Evolutionary conservation across 30 jellyfish, hydroid and myxozoan species (phyloP), one percentile per base, ranked within the genome.

Genomic region (Aurelia sp.): DNA sequence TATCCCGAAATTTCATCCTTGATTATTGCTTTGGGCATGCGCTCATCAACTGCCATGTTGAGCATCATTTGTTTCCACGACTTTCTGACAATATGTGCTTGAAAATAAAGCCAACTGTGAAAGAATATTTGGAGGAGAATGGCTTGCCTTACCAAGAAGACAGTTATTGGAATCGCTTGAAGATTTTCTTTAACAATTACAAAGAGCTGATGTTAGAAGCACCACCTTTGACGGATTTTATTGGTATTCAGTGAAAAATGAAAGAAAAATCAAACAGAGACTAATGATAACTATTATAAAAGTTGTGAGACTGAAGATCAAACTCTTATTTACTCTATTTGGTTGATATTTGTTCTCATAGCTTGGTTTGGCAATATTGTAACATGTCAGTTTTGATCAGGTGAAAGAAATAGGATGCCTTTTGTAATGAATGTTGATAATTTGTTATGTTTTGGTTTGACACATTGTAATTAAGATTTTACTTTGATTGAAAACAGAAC

Each of bases 11-110:
- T 61, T 38, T 66, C 55, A 30, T 87, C 27, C 83, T 87, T 3
- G 96, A 87, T 62, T 76, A 68, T 50, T 78, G 74, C 66, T 75
- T 87, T 74, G 96, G 96, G 3, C 96, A 87, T 59, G 78, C 96
- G 17, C 84, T 87, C 13, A 57, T 78, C 66, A 76, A 77, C 60
- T 87, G 96, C 53, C 96, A 87, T 77, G 90, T 87, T 13, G 96
- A 87, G 74, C 96, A 87, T 64, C 96, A 87, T 66, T 61, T 87
- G 76, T 87, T 87, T 48, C 96, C 96, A n/a, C 64, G 59, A 7
- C 61, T 87, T 33, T 87, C 96, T 7, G 96, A 87, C 48, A 64
- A 66, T 40, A 87, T 87, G 96, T 87, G 96, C 81, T 11, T 75
- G 90, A 87, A 77, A 55, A 78, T 87, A 65, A 76, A 77, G 40